A percentile compares a stretch with the other conserved stretches of the same genome.
Conservation (phyloP, 2,113 vertebrate genomes). For the Rhagologus leucostigma region DNA sequence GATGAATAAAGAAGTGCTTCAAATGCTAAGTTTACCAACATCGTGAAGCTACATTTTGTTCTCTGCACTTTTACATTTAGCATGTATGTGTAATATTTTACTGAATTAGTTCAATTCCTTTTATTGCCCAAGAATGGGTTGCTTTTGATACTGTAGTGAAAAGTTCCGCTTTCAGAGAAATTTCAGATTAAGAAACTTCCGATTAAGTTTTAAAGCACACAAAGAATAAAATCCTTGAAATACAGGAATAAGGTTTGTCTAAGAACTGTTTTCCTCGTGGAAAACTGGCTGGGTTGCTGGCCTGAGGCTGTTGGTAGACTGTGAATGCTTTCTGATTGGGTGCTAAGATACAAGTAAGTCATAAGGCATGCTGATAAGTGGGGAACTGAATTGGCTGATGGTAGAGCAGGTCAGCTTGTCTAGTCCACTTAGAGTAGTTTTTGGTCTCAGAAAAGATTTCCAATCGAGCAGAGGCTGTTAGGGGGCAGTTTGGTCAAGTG, state of each 20-base stretch:
- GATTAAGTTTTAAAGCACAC: neutral
- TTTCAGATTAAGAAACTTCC: neutral
- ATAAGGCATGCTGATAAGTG: neutral
- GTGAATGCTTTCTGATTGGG: neutral
- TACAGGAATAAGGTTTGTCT: neutral
- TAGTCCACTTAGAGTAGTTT: neutral
- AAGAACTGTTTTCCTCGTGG: neutral
- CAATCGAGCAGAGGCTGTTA: neutral
- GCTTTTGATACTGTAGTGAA: neutral
- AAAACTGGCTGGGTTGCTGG: neutral
- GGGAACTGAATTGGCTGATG: neutral
- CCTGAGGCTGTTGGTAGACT: neutral
- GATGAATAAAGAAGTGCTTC: neutral
- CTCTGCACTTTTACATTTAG: neutral
- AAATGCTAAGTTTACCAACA: neutral
- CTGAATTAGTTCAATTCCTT: neutral
- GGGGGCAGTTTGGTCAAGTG: neutral
- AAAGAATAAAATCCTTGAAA: neutral
- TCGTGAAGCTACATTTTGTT: neutral
- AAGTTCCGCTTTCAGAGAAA: neutral
- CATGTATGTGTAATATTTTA: neutral
- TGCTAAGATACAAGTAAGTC: neutral
- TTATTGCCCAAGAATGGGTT: neutral
- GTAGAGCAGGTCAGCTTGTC: neutral
- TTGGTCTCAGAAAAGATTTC: neutral